A percentile compares a stretch with the other conserved stretches of the same genome.
These are phyloP conservation scores for Drosophila guanche DNA, from an alignment of 1,140 invertebrate species.

Conservation along the genomic window DNA sequence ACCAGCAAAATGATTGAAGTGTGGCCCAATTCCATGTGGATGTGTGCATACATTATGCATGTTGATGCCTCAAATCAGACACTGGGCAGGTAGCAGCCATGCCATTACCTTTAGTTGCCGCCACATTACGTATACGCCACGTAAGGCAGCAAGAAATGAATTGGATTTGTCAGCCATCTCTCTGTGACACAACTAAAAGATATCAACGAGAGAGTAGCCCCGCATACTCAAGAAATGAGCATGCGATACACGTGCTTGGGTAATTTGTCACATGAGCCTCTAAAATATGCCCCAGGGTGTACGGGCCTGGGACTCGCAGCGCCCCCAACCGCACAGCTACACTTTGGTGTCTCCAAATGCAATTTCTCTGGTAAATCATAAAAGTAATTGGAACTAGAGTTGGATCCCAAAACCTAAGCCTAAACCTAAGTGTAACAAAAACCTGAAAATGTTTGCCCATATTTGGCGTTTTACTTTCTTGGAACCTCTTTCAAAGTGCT, in stretches of 20 bases:
- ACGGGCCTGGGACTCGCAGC: conserved; percentile 49
- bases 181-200: conserved; percentile 1
- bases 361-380: not conserved
- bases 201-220: not conserved
- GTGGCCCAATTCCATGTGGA: conserved; percentile 47
- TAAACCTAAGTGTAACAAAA: too few relatives aligned
- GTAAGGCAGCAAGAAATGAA: conserved; percentile 66
- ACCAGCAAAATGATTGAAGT: conserved; percentile 59
- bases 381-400: too few relatives aligned
- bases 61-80: conserved; percentile 49
- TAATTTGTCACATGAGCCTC: conserved; percentile 83
- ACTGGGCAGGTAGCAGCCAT: conserved; percentile 42
- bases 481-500: conserved; percentile 1
- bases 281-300: conserved; percentile 81
- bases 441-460: not conserved
- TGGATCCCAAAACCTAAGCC: too few relatives aligned
- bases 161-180: conserved; percentile 71
- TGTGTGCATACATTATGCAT: conserved; percentile 19
- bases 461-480: not conserved
- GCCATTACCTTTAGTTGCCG: conserved; percentile 74
- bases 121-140: conserved; percentile 73
- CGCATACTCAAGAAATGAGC: conserved; percentile 58
- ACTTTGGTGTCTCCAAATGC: conserved; percentile 32
- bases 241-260: conserved; percentile 78
- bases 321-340: conserved; percentile 14